Conservation (phyloP, 2,797 vertebrate genomes). For the Apogon hyalosoma region DNA sequence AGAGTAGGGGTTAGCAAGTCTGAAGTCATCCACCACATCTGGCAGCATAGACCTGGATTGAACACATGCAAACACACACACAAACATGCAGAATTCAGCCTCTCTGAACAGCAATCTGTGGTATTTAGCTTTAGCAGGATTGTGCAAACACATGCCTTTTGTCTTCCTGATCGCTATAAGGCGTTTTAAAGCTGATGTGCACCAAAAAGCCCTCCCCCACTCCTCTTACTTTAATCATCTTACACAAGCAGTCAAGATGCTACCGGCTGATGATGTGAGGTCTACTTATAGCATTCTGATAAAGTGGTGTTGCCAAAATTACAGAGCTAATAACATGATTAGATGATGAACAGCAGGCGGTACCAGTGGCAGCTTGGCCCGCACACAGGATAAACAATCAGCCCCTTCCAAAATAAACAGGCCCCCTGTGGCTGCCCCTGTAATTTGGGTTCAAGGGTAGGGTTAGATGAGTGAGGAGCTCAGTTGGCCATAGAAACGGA, state of each 20-base stretch:
- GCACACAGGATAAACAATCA: slow-evolving; percentile 67
- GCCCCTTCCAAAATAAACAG: slow-evolving; percentile 71
- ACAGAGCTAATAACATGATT: slow-evolving; percentile 75
- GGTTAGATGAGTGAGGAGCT: slow-evolving; percentile 34
- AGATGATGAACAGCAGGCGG: slow-evolving; percentile 64
- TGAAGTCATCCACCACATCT: slow-evolving; percentile 95
- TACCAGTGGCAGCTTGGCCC: slow-evolving; percentile 12
- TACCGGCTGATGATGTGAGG: slow-evolving; percentile 36
- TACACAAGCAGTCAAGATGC: slow-evolving; percentile 18
- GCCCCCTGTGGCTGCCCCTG: slow-evolving; percentile 56
- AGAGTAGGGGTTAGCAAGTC: slow-evolving; percentile 86
- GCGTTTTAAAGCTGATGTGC: slow-evolving; percentile 8
- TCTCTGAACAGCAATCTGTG: neutral
- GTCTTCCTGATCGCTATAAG: slow-evolving; percentile 3
- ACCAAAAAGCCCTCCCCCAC: slow-evolving; percentile 5
- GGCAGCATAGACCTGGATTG: slow-evolving; percentile 95
- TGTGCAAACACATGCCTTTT: slow-evolving; percentile 12
- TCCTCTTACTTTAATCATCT: slow-evolving; percentile 44
- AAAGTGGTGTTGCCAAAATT: slow-evolving; percentile 58
- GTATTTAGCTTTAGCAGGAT: neutral
- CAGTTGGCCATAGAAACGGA: slow-evolving; percentile 24
- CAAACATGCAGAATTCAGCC: slow-evolving; percentile 2
- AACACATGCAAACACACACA: slow-evolving; percentile 22
- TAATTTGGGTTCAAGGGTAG: slow-evolving; percentile 74
- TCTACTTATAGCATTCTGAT: slow-evolving; percentile 49